phyloP scores from a whole-genome alignment of 2,888 invertebrate genomes.

The Pristionchus japonicus region DNA sequence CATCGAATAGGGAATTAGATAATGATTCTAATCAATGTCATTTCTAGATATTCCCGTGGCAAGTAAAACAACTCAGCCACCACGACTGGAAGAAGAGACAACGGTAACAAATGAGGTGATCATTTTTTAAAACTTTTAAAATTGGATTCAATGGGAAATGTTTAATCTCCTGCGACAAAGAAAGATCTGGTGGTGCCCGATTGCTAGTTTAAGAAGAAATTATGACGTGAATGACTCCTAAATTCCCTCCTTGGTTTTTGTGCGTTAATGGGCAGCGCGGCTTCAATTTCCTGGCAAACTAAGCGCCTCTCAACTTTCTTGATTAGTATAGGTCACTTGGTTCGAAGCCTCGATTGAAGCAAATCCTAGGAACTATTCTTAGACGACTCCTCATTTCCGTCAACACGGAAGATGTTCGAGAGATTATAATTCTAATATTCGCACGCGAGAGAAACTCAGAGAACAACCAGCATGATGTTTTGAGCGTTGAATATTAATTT shows the following conservation, averaged over 20 bases:
- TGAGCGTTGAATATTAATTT: neutral
- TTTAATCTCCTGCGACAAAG: neutral
- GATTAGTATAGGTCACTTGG: neutral
- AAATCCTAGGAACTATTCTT: too few relatives aligned
- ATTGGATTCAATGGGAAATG: neutral
- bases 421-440: neutral
- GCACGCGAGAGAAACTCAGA: neutral
- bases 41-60: neutral
- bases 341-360: neutral
- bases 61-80: neutral
- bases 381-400: neutral
- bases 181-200: neutral
- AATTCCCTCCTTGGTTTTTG: too few relatives aligned
- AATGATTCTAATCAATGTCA: neutral
- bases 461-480: neutral
- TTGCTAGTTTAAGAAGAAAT: neutral
- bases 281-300: neutral
- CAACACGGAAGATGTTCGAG: neutral
- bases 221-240: neutral
- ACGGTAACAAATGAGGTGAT: neutral
- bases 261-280: neutral
- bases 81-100: neutral
- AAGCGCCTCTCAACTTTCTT: neutral
- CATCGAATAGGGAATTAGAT: too few relatives aligned
- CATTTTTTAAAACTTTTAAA: neutral